phyloP scores from a whole-genome alignment of 2,113 vertebrate genomes.

The Rostratula benghalensis region DNA sequence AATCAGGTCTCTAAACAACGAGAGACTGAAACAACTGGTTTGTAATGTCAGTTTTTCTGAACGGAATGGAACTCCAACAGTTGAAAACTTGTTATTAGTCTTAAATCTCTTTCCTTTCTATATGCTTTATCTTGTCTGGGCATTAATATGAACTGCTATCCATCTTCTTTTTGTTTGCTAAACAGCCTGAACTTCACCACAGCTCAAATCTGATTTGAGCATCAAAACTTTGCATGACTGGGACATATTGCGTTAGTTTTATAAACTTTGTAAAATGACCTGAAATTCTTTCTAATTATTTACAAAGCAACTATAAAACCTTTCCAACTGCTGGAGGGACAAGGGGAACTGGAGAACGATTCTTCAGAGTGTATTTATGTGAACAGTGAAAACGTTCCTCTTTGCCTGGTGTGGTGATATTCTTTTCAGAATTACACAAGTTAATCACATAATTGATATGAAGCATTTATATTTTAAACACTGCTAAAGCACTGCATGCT shows the following conservation, averaged over 20 bases:
- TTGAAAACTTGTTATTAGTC: neutral
- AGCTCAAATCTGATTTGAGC: neutral
- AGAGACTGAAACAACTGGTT: neutral
- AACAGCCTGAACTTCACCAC: neutral
- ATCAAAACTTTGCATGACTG: neutral
- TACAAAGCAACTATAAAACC: neutral
- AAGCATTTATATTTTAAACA: neutral
- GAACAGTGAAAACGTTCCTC: neutral
- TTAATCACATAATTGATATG: neutral
- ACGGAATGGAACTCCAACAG: neutral
- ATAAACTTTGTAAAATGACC: neutral
- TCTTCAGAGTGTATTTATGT: neutral
- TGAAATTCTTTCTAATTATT: neutral
- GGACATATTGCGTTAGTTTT: neutral
- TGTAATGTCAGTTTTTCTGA: neutral
- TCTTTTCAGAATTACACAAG: neutral
- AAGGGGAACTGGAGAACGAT: rapidly evolving
- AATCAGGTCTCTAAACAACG: neutral
- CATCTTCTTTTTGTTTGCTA: neutral
- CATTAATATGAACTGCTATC: neutral
- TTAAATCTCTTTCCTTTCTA: neutral
- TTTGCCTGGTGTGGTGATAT: rapidly evolving
- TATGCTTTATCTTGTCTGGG: neutral
- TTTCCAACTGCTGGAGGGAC: neutral
- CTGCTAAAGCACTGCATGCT: neutral